Base-by-base conservation (phyloP, 2,888 invertebrate species). In the Epistrophe grossulariae region DNA sequence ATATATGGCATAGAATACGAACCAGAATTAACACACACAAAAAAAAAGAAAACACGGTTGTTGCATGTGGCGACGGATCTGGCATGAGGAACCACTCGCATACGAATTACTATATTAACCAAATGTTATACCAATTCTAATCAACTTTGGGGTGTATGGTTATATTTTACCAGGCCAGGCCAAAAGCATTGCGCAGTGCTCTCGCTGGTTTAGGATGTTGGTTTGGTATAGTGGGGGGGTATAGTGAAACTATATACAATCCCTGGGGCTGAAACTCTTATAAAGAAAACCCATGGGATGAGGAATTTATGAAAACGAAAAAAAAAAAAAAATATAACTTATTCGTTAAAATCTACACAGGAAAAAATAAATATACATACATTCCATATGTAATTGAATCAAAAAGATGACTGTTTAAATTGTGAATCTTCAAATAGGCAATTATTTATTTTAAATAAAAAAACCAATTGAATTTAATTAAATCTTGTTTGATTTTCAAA, bases 91-190 rank as follows among this genome's bases (percentile, higher is more conserved):
- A 71, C 81, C 89, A 88, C 89, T 89, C 90, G 91, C 90, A 91
- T 91, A 90, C 90, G 90, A 91, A 91, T 91, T 90, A 90, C 91
- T 89, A 89, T 90, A 91, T 91, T 91, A 91, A 90, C 90, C 90
- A 90, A 91, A 91, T 90, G 90, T 89, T 89, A 88, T 90, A 89
- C 89, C 89, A 89, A 90, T 90, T 90, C 90, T 91, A 91, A 91
- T 90, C 90, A 91, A 90, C 89, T 89, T 89, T 89, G 84, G 89
- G 89, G 79, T 80, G 88, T 80, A 84, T 76, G 84, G 87, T 76
- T 87, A 72, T 79, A 35, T 40, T 40, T 15, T 43, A 62, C 60
- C 72, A 77, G 64, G 50, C 43, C 45, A 59, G 24, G 24, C 24
- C 24, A 24, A 24, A 57, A 50, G 6, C 50, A 52, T 9, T 68